These are phyloP conservation scores for Ormyrus thymus DNA, from an alignment of 2,888 invertebrate genomes.

Conservation along the genomic window DNA sequence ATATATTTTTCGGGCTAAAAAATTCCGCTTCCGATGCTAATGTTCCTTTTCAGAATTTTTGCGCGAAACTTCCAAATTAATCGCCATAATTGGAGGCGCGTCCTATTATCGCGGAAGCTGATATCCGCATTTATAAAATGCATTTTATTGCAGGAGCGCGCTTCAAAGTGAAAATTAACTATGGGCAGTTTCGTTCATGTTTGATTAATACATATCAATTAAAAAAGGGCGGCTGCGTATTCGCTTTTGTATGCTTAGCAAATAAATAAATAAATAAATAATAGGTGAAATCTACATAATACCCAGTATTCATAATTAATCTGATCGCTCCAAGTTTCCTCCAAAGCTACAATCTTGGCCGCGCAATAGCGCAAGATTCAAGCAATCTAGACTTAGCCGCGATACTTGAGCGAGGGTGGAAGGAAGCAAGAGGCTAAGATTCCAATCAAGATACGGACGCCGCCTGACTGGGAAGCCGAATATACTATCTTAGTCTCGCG, in stretches of 20 bases:
- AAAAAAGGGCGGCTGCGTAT: no score
- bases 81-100: slow-evolving; percentile 33
- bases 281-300: not conserved
- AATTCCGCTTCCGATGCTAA: slow-evolving; percentile 11
- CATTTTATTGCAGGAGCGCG: no score
- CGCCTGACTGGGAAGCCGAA: slow-evolving; percentile 33
- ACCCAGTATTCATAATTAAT: slow-evolving; percentile 40
- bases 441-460: slow-evolving; percentile 69
- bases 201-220: no score
- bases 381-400: slow-evolving; percentile 38
- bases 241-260: no score
- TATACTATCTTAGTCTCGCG: slow-evolving; percentile 63
- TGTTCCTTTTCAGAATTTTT: slow-evolving; percentile 29
- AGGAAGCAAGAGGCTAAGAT: slow-evolving; percentile 63
- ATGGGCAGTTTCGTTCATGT: no score
- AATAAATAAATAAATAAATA: not conserved
- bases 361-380: slow-evolving; percentile 44
- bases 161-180: no score
- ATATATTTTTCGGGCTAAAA: slow-evolving; percentile 31
- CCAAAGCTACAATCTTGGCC: slow-evolving; percentile 39
- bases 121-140: no score
- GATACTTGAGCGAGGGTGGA: slow-evolving; percentile 36
- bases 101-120: not conserved
- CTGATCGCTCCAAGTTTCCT: slow-evolving; percentile 17
- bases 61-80: slow-evolving; percentile 11